Evolutionary conservation across 2,113 vertebrate species (phyloP).

Genomic region (Fregetta grallaria): DNA sequence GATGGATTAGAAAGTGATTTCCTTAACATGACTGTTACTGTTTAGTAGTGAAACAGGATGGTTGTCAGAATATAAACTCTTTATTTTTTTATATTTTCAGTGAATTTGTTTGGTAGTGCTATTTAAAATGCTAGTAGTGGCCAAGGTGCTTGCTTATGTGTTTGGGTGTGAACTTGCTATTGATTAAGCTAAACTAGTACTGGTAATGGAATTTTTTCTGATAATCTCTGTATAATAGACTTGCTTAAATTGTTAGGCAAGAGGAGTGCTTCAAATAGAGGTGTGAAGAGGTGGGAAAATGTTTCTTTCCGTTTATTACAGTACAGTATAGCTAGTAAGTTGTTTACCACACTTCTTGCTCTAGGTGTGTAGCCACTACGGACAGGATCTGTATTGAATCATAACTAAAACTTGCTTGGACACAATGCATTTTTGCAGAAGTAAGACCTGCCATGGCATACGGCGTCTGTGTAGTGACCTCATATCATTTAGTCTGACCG

Average conservation of each 20-base stretch:
- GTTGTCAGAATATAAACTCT: neutral
- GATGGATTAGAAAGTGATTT: neutral
- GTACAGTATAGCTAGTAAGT: neutral
- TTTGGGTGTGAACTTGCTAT: neutral
- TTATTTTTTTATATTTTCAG: neutral
- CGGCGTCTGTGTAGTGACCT: neutral
- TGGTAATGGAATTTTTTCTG: neutral
- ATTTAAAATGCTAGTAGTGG: neutral
- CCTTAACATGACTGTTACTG: neutral
- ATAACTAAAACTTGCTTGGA: neutral
- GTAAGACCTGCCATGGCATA: neutral
- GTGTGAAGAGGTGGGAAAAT: neutral
- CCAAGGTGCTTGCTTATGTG: neutral
- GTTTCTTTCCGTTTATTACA: neutral
- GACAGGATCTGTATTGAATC: neutral
- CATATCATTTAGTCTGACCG: neutral
- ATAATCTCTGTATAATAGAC: neutral
- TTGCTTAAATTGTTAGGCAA: neutral
- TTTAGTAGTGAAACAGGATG: neutral
- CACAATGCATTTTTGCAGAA: neutral
- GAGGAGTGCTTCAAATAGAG: neutral
- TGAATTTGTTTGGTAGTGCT: neutral
- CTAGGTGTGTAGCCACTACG: neutral
- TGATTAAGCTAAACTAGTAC: neutral
- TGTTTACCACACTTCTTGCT: neutral